These are phyloP conservation scores for Hystrix brachyura DNA, from an alignment of 2,113 vertebrate species.

Conservation along the genomic window DNA sequence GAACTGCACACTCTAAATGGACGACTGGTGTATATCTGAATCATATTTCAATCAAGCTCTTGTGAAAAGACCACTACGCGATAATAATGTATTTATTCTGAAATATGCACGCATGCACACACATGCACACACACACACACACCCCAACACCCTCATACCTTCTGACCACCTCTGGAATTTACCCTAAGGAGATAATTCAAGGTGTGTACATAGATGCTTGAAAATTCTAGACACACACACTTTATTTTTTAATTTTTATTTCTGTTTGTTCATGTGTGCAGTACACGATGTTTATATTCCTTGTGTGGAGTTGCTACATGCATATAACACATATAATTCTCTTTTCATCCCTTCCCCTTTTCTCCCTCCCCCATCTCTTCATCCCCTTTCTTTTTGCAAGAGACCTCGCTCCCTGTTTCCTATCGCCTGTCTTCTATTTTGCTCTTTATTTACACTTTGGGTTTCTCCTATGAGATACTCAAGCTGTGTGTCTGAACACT, in stretches of 20 bases:
- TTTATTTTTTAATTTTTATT: neutral
- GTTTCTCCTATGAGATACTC: neutral
- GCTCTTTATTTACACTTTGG: neutral
- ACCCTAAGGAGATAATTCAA: neutral
- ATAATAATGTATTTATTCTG: neutral
- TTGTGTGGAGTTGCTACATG: neutral
- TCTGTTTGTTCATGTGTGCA: neutral
- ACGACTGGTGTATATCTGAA: accelerated
- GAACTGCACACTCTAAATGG: too few relatives aligned
- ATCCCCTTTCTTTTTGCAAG: neutral
- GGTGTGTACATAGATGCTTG: accelerated
- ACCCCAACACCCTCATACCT: accelerated
- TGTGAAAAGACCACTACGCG: neutral
- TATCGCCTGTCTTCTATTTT: neutral
- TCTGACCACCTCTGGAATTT: neutral
- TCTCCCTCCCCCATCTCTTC: neutral
- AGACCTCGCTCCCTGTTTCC: neutral
- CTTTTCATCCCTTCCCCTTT: neutral
- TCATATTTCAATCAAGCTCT: neutral
- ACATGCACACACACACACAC: neutral
- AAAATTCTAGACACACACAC: neutral
- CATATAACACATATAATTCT: neutral
- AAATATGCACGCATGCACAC: neutral
- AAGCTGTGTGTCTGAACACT: too few relatives aligned
- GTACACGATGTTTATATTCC: neutral